A percentile compares a stretch with the other conserved stretches of the same genome.
Conservation (phyloP, 1,140 invertebrate genomes). For the Eciton burchellii region DNA sequence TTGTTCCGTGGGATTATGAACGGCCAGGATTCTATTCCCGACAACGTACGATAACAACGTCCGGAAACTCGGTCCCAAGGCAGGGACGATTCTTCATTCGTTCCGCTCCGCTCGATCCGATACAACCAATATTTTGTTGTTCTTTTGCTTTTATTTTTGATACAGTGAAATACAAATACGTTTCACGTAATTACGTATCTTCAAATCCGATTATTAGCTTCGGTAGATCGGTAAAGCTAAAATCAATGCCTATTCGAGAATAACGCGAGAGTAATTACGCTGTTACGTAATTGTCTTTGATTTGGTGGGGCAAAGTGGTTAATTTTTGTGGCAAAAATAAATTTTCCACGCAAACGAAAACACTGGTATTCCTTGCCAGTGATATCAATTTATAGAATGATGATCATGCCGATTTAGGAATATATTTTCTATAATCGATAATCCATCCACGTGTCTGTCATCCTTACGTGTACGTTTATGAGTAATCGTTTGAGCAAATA, state of each 20-base stretch:
- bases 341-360: too few relatives aligned
- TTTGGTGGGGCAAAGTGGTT: too few relatives aligned
- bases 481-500: too few relatives aligned
- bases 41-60: slow-evolving; percentile 61
- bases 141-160: neutral
- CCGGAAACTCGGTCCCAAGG: slow-evolving; percentile 54
- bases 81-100: slow-evolving; percentile 51
- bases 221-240: slow-evolving; percentile 39
- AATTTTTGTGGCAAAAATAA: too few relatives aligned
- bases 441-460: too few relatives aligned
- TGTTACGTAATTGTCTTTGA: too few relatives aligned
- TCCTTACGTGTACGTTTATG: too few relatives aligned
- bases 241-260: slow-evolving; percentile 21
- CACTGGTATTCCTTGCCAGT: too few relatives aligned
- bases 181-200: slow-evolving; percentile 32
- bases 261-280: neutral
- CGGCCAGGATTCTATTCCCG: slow-evolving; percentile 41
- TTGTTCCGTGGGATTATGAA: slow-evolving; percentile 59
- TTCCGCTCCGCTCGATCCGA: slow-evolving; percentile 37
- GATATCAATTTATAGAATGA: too few relatives aligned
- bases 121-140: slow-evolving; percentile 42
- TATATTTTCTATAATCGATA: too few relatives aligned
- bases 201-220: slow-evolving; percentile 42
- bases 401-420: too few relatives aligned
- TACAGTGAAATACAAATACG: slow-evolving; percentile 18